Evolutionary conservation across 2,888 invertebrate species (phyloP).

Genomic region (Eupsilia transversa): DNA sequence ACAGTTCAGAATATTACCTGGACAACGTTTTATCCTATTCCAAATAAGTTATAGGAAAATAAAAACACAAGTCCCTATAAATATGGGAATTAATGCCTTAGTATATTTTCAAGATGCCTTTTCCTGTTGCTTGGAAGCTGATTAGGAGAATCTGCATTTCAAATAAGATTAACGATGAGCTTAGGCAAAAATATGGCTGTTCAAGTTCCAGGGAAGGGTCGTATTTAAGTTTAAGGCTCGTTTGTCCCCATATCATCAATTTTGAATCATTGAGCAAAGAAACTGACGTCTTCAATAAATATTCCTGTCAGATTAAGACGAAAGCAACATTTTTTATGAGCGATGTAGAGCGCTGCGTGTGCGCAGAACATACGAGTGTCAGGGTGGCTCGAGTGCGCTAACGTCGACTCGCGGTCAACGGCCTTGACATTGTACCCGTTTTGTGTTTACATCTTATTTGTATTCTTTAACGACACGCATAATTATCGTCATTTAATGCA

Average conservation of each 20-base stretch:
- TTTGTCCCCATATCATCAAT: constrained; percentile 29
- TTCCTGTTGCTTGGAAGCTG: constrained; percentile 42
- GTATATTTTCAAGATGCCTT: constrained; percentile 43
- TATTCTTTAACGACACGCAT: constrained; percentile 74
- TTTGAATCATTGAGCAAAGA: constrained; percentile 34
- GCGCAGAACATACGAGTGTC: constrained; percentile 63
- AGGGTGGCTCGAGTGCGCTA: constrained; percentile 59
- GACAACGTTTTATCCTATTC: constrained; percentile 41
- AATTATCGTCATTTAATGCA: constrained; percentile 75
- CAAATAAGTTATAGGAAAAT: constrained; percentile 49
- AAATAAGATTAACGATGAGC: constrained; percentile 52
- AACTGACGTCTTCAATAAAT: constrained; percentile 48
- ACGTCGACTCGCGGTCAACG: constrained; percentile 79
- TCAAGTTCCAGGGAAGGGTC: constrained; percentile 24
- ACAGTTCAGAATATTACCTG: constrained; percentile 34
- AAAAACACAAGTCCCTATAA: constrained; percentile 42
- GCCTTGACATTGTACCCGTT: constrained; percentile 87
- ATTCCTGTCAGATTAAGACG: constrained; percentile 50
- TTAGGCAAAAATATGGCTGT: constrained; percentile 37
- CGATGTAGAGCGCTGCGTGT: constrained; percentile 50
- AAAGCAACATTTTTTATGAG: constrained; percentile 49
- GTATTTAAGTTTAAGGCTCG: constrained; percentile 18
- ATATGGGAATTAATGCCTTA: constrained; percentile 38
- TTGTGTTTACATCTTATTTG: constrained; percentile 78
- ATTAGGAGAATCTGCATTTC: constrained; percentile 49